phyloP scores from a whole-genome alignment of 1,140 invertebrate genomes.

The Drepana arcuata region DNA sequence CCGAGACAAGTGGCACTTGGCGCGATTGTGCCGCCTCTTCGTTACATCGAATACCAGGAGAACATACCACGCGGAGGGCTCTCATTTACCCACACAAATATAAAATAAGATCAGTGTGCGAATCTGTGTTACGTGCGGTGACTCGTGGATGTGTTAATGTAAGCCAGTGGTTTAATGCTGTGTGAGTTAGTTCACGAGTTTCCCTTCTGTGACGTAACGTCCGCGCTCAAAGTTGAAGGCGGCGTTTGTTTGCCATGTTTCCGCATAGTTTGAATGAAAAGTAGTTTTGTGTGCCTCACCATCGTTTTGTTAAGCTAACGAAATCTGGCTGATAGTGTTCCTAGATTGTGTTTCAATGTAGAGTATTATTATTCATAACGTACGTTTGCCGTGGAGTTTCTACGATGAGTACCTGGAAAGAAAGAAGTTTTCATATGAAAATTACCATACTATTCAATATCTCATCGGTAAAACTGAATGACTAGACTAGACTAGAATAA shows the following conservation, averaged over 20 bases:
- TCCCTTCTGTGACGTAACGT: slow-evolving; percentile 36
- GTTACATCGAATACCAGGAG: slow-evolving; percentile 47
- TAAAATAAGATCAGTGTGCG: slow-evolving; percentile 15
- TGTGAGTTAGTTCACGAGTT: slow-evolving; percentile 20
- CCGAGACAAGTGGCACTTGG: slow-evolving; percentile 26
- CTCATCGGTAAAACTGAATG: too few species aligned
- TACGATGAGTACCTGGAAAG: slow-evolving; percentile 30
- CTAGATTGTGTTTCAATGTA: slow-evolving; percentile 17
- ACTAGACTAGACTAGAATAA: too few species aligned
- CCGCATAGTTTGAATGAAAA: slow-evolving; percentile 47
- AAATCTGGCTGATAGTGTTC: slow-evolving; percentile 35
- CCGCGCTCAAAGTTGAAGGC: slow-evolving; percentile 28
- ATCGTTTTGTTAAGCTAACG: slow-evolving; percentile 35
- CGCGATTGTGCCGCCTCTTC: slow-evolving; percentile 29
- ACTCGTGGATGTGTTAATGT: slow-evolving; percentile 10
- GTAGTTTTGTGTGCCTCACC: slow-evolving; percentile 29
- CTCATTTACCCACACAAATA: slow-evolving; percentile 15
- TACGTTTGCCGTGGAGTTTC: slow-evolving; percentile 20
- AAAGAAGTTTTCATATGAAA: slow-evolving; percentile 11
- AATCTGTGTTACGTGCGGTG: slow-evolving; percentile 8
- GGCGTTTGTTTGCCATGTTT: slow-evolving; percentile 34
- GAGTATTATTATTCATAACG: slow-evolving; percentile 15
- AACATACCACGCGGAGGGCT: slow-evolving; percentile 21
- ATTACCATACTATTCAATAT: too few species aligned
- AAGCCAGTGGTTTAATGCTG: slow-evolving; percentile 10